These are phyloP conservation scores for Leucoptera coffeella DNA, from an alignment of 2,888 invertebrate genomes.

Conservation along the genomic window DNA sequence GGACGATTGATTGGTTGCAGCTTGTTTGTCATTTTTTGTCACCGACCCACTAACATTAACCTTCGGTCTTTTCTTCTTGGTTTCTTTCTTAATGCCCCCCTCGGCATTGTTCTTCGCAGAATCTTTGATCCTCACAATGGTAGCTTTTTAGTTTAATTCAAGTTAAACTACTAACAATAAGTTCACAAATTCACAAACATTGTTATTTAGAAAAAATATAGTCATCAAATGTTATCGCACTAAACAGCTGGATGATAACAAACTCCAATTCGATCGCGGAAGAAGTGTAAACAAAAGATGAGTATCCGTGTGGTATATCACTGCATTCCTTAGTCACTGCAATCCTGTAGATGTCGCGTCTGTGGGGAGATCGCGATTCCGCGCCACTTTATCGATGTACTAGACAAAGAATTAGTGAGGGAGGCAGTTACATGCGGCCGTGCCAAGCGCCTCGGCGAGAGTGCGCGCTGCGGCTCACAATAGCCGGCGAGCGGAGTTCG, in stretches of 20 bases:
- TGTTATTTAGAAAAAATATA: too few species aligned
- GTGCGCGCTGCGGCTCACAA: conserved; percentile 15
- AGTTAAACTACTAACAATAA: too few species aligned
- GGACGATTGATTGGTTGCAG: conserved; percentile 20
- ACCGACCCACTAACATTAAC: conserved; percentile 43
- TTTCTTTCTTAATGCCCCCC: conserved; percentile 54
- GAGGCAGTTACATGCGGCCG: conserved; percentile 16
- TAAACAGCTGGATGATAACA: too few species aligned
- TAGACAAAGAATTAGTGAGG: too few species aligned
- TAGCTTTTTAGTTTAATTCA: conserved; percentile 37
- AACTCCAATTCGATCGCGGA: too few species aligned
- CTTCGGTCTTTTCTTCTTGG: conserved; percentile 60
- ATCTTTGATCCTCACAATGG: conserved; percentile 65
- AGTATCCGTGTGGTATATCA: conserved; percentile 19
- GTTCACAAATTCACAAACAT: too few species aligned
- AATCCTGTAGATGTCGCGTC: conserved; percentile 25
- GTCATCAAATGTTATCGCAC: too few species aligned
- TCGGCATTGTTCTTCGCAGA: conserved; percentile 55
- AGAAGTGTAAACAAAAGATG: neutral
- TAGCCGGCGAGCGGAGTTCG: conserved; percentile 8
- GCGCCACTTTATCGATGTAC: too few species aligned
- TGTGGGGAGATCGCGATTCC: too few species aligned
- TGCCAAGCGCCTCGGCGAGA: conserved; percentile 29
- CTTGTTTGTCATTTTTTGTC: conserved; percentile 16
- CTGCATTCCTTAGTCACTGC: conserved; percentile 47